Conservation (phyloP, 2,113 vertebrate species). For the Accipiter virgatus region DNA sequence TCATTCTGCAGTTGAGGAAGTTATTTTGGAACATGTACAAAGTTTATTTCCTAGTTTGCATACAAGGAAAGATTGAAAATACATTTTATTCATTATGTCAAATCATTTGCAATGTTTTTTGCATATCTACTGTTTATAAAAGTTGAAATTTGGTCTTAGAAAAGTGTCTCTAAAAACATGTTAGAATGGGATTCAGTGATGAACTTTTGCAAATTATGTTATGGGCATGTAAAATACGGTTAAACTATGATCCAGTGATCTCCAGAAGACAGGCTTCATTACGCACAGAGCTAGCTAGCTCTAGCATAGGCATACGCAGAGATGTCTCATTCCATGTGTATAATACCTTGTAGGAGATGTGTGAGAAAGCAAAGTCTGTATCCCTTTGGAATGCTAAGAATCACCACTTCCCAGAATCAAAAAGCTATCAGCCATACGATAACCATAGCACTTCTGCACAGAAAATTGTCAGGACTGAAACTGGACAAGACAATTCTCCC, state of each 20-base stretch:
- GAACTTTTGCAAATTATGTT: neutral
- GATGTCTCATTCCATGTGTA: neutral
- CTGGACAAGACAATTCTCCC: neutral
- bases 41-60: neutral
- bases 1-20: neutral
- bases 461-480: neutral
- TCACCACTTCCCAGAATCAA: neutral
- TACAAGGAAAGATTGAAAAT: neutral
- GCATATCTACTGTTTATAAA: neutral
- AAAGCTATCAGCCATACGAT: neutral
- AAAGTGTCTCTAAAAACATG: neutral
- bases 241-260: neutral
- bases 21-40: accelerated
- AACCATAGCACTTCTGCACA: neutral
- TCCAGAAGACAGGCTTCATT: neutral
- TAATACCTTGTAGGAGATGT: neutral
- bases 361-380: neutral
- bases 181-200: neutral
- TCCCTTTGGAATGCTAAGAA: neutral
- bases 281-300: neutral
- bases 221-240: neutral
- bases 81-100: neutral
- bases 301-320: neutral
- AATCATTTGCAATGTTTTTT: neutral
- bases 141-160: neutral